phyloP scores from a whole-genome alignment of 2,888 invertebrate species.

The Limnephilus marmoratus region DNA sequence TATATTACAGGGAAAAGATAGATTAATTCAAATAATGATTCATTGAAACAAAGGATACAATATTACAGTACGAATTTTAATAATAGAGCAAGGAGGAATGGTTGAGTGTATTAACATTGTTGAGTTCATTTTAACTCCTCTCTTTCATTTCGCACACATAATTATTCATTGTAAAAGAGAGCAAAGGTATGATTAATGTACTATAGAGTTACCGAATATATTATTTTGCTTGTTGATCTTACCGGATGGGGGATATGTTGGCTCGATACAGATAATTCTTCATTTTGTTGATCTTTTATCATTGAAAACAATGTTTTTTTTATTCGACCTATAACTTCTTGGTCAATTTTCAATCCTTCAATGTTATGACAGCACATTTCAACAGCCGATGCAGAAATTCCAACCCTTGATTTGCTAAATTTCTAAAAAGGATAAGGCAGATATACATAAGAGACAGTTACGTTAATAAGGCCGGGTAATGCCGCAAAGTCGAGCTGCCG shows the following conservation, averaged over 20 bases:
- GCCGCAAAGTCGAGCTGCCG: too few species aligned
- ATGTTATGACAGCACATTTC: conserved; percentile 71
- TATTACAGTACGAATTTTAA: background rate
- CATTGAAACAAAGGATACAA: background rate
- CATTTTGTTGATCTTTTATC: conserved; percentile 71
- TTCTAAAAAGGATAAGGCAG: conserved; percentile 67
- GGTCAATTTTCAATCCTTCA: conserved; percentile 24
- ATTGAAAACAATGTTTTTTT: conserved; percentile 70
- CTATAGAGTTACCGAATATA: background rate
- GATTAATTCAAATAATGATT: background rate
- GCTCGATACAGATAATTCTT: conserved; percentile 69
- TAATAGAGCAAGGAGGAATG: background rate
- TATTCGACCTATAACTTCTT: conserved; percentile 62
- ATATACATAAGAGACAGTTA: background rate
- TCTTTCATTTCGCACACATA: background rate
- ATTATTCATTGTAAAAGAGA: background rate
- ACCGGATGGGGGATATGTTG: conserved; percentile 76
- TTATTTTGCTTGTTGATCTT: conserved; percentile 61
- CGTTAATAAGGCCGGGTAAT: too few species aligned
- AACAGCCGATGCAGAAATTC: conserved; percentile 74
- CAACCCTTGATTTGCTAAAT: conserved; percentile 69
- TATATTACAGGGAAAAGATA: background rate
- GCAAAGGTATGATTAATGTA: background rate
- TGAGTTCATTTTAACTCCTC: background rate
- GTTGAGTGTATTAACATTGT: background rate